phyloP scores from a whole-genome alignment of 2,113 vertebrate species.

The Barbus barbus region DNA sequence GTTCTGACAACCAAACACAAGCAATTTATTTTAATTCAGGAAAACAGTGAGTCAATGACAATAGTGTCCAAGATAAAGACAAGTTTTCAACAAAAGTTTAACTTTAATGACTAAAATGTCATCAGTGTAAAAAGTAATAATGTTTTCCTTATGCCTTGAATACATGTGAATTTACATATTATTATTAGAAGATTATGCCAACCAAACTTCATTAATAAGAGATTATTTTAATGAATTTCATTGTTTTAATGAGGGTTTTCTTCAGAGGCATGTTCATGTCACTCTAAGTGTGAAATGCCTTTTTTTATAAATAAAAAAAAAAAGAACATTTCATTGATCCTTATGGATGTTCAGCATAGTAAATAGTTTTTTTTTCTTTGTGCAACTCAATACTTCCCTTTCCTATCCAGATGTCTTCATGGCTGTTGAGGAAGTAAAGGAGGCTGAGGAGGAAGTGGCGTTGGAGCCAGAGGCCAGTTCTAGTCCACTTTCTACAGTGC shows the following conservation, averaged over 20 bases:
- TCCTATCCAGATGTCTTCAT: slow-evolving; percentile 52
- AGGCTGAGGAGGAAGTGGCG: slow-evolving; percentile 28
- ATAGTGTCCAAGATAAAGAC: not conserved
- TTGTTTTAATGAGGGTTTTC: too few relatives aligned
- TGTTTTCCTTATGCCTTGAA: not conserved
- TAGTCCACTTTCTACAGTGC: slow-evolving; percentile 32
- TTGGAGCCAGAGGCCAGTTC: slow-evolving; percentile 25
- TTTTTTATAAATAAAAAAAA: not conserved
- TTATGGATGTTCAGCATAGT: not conserved
- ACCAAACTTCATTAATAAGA: not conserved
- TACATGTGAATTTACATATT: not conserved
- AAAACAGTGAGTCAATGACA: not conserved
- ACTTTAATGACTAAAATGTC: too few relatives aligned
- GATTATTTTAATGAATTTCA: too few relatives aligned
- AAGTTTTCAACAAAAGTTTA: not conserved
- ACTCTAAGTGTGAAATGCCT: not conserved
- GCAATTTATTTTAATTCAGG: not conserved
- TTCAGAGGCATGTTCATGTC: not conserved
- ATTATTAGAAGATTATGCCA: not conserved
- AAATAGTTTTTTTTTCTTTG: not conserved
- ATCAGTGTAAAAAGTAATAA: not conserved
- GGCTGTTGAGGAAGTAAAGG: slow-evolving; percentile 37
- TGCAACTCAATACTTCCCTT: not conserved
- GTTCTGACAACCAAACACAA: not conserved
- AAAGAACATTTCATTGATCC: not conserved